These are phyloP conservation scores for Pristionchus pacificus DNA, from an alignment of 1,140 invertebrate species.

Conservation along the genomic window DNA sequence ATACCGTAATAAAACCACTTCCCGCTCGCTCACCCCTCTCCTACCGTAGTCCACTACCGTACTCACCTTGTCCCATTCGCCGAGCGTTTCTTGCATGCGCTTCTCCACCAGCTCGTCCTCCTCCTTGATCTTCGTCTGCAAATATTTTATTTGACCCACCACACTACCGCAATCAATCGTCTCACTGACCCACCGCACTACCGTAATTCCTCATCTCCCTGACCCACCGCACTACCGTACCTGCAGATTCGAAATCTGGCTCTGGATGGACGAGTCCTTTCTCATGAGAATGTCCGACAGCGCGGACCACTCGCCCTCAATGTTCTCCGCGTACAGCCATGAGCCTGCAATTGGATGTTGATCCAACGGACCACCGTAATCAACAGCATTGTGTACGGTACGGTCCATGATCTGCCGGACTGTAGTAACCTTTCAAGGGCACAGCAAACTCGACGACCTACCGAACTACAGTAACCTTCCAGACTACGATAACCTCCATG, in stretches of 20 bases:
- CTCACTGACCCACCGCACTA: neutral
- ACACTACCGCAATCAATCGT: constrained; percentile 23
- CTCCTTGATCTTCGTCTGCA: constrained; percentile 98
- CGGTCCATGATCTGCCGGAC: no score
- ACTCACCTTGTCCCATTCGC: constrained; percentile 81
- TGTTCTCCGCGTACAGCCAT: constrained; percentile 97
- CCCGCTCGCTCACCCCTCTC: no score
- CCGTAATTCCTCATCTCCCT: no score
- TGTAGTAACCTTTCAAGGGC: no score
- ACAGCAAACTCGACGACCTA: no score
- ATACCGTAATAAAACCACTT: no score
- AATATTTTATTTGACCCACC: constrained; percentile 79
- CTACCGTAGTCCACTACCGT: neutral
- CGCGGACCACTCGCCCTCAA: constrained; percentile 98
- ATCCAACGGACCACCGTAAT: no score
- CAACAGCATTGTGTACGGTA: no score
- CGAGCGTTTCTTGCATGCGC: constrained; percentile 83
- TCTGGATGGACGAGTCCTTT: constrained; percentile 95
- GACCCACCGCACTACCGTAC: neutral
- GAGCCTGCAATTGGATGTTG: no score
- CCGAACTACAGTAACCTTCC: no score
- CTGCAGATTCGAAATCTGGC: constrained; percentile 67
- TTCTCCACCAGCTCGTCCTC: constrained; percentile 96
- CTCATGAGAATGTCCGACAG: constrained; percentile 98
- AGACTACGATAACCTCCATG: no score